Evolutionary conservation across 2,797 vertebrate species (phyloP), one percentile per base, ranked within the genome.

Genomic region (Fistularia commersonii): DNA sequence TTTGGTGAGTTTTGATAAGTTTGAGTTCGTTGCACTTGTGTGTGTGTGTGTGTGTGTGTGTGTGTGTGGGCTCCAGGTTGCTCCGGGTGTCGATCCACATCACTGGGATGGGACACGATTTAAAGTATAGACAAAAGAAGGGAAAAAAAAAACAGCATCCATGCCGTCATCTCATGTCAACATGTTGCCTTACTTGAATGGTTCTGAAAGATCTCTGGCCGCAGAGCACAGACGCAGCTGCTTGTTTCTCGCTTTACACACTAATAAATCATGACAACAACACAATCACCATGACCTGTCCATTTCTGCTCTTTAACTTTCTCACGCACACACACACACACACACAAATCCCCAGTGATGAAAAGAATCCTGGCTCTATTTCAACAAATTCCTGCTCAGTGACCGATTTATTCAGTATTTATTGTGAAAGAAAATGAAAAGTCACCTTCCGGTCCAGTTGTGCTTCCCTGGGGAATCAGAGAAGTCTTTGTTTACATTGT

Each of bases 151-250:
- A 33, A 51, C 61, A 23, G 54, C 63, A 54, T 72, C 74, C 79
- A 77, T 81, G 73, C 72, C 78, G 0, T 73, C 64, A 54, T 71
- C 70, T 64, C 67, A 66, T 64, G 57, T 85, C 54, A 57, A 88
- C 81, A 82, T 81, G 84, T 86, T 88, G 87, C 88, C 88, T 90
- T 89, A 88, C 81, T 87, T 83, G 79, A 82, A 75, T 62, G 45
- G 57, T 73, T 75, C 44, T 63, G 57, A 56, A 41, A 72, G 51
- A 79, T 77, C 66, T 80, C 76, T 65, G 72, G 60, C 59, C 64
- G 69, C n/a, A n/a, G n/a, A n/a, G n/a, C n/a, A n/a, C n/a, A n/a
- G n/a, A n/a, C n/a, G n/a, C n/a, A 77, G 69, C 79, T 74, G 76
- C 72, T 83, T 54, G 59, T 63, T 42, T 67, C 76, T 53, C 9